These are phyloP conservation scores for Cryptotis parvus DNA, from an alignment of 2,113 vertebrate species.

Conservation along the genomic window DNA sequence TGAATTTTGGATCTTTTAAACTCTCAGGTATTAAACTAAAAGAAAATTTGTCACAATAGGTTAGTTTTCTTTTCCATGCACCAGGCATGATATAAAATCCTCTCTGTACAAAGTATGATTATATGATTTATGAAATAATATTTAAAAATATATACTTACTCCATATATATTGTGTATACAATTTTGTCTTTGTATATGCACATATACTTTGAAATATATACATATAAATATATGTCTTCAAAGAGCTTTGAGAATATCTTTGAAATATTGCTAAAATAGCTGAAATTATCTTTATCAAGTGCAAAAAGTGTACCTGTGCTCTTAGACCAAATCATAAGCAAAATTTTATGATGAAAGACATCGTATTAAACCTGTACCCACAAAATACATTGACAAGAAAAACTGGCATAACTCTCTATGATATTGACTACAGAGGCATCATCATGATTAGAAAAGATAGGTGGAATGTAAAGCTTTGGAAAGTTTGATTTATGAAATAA, in stretches of 20 bases:
- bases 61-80: background rate
- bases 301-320: background rate
- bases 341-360: too few relatives aligned
- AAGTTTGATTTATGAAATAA: too few relatives aligned
- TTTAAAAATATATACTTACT: background rate
- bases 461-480: too few relatives aligned
- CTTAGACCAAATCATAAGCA: too few relatives aligned
- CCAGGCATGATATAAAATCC: background rate
- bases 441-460: too few relatives aligned
- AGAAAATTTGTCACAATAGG: background rate
- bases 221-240: background rate
- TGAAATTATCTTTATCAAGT: background rate
- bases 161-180: background rate
- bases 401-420: too few relatives aligned
- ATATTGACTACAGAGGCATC: too few relatives aligned
- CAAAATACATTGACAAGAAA: too few relatives aligned
- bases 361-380: too few relatives aligned
- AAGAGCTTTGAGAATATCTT: background rate
- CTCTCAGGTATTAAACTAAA: slow-evolving; percentile 10
- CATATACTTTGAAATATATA: background rate
- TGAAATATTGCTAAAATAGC: background rate
- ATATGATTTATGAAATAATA: background rate
- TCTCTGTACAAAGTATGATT: too few relatives aligned
- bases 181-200: background rate
- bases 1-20: slow-evolving; percentile 24